Conservation (phyloP, 2,888 invertebrate genomes). For the Glaucopsyche alexis region DNA sequence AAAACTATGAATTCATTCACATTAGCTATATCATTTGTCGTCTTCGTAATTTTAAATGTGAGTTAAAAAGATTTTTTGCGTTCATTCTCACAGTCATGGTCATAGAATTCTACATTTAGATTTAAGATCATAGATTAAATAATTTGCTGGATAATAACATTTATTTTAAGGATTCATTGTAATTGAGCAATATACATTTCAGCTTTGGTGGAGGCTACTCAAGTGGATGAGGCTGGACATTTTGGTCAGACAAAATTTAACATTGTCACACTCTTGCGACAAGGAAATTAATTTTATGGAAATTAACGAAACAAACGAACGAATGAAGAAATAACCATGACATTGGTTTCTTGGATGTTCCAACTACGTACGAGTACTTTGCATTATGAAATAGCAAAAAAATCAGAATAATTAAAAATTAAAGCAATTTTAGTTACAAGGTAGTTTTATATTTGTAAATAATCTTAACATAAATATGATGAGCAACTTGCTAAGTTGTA, state of each 20-base stretch:
- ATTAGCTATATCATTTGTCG: conserved; percentile 43
- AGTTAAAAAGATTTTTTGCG: conserved; percentile 34
- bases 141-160: neutral
- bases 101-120: neutral
- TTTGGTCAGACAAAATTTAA: neutral
- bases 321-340: neutral
- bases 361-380: too few species aligned
- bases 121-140: neutral
- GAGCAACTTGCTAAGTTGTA: neutral
- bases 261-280: too few species aligned
- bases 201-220: conserved; percentile 30
- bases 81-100: neutral
- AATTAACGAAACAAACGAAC: neutral
- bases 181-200: neutral
- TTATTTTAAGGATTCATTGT: neutral
- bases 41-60: conserved; percentile 44
- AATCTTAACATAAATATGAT: too few species aligned
- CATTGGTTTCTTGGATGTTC: too few species aligned
- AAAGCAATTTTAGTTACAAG: too few species aligned
- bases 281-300: too few species aligned
- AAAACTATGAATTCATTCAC: conserved; percentile 42
- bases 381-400: too few species aligned
- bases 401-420: too few species aligned
- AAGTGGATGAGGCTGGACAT: conserved; percentile 19
- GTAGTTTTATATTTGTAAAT: too few species aligned